A percentile compares a stretch with the other conserved stretches of the same genome.
phyloP scores from a whole-genome alignment of 2,113 vertebrate genomes.

The Catharus minimus region DNA sequence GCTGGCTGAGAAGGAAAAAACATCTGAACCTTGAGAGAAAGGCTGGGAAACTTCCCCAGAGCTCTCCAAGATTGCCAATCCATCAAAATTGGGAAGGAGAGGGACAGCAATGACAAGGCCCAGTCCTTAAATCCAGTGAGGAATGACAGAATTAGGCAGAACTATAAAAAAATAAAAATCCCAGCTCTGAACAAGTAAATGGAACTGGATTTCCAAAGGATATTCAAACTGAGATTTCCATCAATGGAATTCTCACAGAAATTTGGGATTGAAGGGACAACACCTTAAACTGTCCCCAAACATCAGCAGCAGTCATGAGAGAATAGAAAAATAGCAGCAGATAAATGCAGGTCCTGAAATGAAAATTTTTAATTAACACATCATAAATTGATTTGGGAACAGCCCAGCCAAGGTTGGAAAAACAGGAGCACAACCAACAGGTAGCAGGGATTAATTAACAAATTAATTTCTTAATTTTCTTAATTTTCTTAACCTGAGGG shows the following conservation, averaged over 20 bases:
- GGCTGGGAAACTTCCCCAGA: neutral
- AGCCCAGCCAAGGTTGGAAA: no score
- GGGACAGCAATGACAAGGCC: neutral
- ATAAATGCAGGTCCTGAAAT: no score
- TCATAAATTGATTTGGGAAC: no score
- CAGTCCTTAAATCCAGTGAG: neutral
- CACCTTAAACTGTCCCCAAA: neutral
- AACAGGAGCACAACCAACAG: no score
- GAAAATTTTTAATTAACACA: no score
- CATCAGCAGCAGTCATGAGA: neutral
- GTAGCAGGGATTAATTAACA: no score
- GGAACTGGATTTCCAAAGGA: neutral
- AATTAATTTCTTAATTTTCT: no score
- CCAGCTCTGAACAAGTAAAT: neutral
- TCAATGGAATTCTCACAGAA: neutral
- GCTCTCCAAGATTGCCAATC: rapidly evolving
- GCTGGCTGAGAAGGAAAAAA: neutral
- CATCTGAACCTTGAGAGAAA: neutral
- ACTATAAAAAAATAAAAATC: neutral
- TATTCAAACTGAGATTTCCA: neutral
- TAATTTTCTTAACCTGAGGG: neutral
- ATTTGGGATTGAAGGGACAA: neutral
- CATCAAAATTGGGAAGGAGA: neutral
- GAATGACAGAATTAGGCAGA: neutral
- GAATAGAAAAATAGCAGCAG: no score